phyloP scores from a whole-genome alignment of 2,888 invertebrate species.

The Drosophila picticornis region DNA sequence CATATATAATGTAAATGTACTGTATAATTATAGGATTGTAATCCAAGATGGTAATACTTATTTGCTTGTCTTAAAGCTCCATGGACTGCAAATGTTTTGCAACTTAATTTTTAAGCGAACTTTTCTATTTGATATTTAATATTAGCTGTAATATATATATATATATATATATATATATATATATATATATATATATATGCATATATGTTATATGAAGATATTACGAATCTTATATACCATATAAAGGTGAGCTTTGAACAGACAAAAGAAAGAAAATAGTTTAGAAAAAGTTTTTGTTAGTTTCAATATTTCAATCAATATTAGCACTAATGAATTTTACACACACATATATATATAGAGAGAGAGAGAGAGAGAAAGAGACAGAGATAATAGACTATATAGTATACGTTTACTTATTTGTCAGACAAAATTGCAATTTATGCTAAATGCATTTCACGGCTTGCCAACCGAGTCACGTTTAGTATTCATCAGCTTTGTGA shows the following conservation, averaged over 20 bases:
- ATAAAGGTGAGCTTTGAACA: background rate
- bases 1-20: background rate
- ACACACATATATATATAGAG: background rate
- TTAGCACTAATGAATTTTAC: background rate
- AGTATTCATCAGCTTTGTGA: conserved; percentile 51
- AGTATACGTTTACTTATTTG: conserved; percentile 24
- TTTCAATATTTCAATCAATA: no score
- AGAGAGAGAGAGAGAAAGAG: background rate
- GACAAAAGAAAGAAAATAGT: background rate
- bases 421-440: conserved; percentile 51
- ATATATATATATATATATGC: no score
- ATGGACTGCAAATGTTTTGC: background rate
- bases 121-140: background rate
- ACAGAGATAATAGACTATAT: background rate
- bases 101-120: background rate
- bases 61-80: background rate
- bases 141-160: no score
- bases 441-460: conserved; percentile 59
- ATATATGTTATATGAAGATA: no score
- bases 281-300: no score
- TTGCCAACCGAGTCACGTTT: conserved; percentile 65
- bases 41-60: background rate
- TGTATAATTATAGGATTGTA: background rate
- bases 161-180: no score
- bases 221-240: no score